Evolutionary conservation across 2,797 vertebrate genomes (phyloP).

Genomic region (Graptemys geographica): DNA sequence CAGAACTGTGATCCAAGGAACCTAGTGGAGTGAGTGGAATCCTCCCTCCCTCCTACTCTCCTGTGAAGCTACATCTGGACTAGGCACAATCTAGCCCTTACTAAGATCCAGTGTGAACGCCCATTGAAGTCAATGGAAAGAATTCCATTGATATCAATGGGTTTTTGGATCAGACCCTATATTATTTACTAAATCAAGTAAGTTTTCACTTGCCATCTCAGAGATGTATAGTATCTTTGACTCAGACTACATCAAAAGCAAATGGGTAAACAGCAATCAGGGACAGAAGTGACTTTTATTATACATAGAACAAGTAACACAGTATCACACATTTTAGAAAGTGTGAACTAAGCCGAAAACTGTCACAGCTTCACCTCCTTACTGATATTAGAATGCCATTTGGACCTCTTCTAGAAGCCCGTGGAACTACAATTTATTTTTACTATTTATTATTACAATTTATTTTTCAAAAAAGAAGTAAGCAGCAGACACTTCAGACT

Average conservation of each 20-base stretch:
- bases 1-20: background rate
- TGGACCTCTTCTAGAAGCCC: background rate
- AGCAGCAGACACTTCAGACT: slow-evolving; percentile 23
- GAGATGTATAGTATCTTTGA: background rate
- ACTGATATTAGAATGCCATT: background rate
- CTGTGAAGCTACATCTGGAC: background rate
- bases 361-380: background rate
- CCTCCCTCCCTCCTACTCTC: background rate
- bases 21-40: background rate
- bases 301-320: background rate
- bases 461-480: background rate
- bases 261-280: background rate
- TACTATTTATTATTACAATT: background rate
- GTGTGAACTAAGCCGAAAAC: background rate
- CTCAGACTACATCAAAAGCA: background rate
- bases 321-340: background rate
- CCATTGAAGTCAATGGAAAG: background rate
- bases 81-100: background rate
- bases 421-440: background rate
- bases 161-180: background rate
- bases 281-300: background rate
- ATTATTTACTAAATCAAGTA: background rate
- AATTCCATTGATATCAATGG: background rate
- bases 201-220: background rate
- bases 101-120: background rate